phyloP scores from a whole-genome alignment of 1,140 invertebrate genomes.

The Nebria ingens region DNA sequence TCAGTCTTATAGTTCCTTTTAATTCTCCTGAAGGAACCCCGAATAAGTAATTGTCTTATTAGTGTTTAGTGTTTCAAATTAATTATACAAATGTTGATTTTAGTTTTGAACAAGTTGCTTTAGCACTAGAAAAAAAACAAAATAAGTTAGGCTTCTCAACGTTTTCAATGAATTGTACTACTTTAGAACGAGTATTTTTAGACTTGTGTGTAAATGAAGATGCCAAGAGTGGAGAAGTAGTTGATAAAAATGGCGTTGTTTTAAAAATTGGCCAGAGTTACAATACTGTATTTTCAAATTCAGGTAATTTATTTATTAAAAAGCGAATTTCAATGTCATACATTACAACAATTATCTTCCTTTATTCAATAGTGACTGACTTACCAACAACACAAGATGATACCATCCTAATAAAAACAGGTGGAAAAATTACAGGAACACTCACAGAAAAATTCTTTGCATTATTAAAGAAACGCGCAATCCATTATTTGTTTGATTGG shows the following conservation, averaged over 20 bases:
- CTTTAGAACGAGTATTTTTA: constrained; percentile 45
- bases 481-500: constrained; percentile 49
- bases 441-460: constrained; percentile 21
- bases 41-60: constrained; percentile 37
- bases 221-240: constrained; percentile 11
- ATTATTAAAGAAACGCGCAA: constrained; percentile 44
- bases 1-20: constrained; percentile 41
- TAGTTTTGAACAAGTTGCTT: constrained; percentile 38
- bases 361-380: constrained; percentile 6
- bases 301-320: background rate
- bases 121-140: constrained; percentile 36
- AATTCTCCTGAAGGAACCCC: constrained; percentile 37
- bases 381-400: constrained; percentile 28
- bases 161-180: constrained; percentile 44
- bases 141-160: constrained; percentile 34
- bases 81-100: constrained; percentile 15
- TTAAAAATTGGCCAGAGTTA: background rate
- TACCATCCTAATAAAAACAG: constrained; percentile 32
- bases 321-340: background rate
- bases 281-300: background rate
- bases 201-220: constrained; percentile 39
- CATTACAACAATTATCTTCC: background rate
- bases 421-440: background rate
- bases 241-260: background rate
- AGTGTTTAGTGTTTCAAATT: background rate